Base-by-base conservation (phyloP, 2,113 vertebrate species). In the Haplotaxodon microlepis region DNA sequence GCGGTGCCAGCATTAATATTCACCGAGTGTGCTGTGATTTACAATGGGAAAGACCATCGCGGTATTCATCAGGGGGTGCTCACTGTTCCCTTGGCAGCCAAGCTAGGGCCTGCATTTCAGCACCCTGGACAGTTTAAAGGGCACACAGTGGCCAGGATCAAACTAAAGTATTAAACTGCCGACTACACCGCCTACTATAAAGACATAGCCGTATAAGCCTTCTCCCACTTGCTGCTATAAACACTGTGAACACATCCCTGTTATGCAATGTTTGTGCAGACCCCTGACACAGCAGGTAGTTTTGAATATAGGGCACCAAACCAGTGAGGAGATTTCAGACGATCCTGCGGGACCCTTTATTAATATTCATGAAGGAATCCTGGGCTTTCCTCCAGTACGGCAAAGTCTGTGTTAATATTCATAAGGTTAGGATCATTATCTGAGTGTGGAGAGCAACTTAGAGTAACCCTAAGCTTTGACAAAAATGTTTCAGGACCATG, bases 281-380 rank as follows among this genome's bases (percentile, higher is more conserved):
- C 81, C 88, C 83, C 81, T 90, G 71, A 84, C 83, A 90, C 80
- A 78, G 78, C 81, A 88, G 63, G 82, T 50, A 63, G 56, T 76
- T 94, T 84, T 69, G 57, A 93, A 91, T 90, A 86, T 87, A 85
- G 87, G 90, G 57, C 80, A 94, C 85, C 85, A 85, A 93, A 93
- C 87, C 86, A 90, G 91, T 73, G 83, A 51, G 45, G 66, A 86
- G 84, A 89, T 93, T 94, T 93, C 34, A 89, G 89, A 90, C 79
- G 66, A 87, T 90, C 91, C 91, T 80, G 57, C 53, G 90, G 81
- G 76, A 92, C 89, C 3, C 13, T 71, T 88, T 83, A 91, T 95
- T 84, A 92, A 92, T 93, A 94, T 96, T 94, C 86, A 95, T 89
- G 87, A 86, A 84, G 86, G 85, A 88, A 88, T 92, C 82, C 89